These are phyloP conservation scores for Himalopsyche japonica DNA, from an alignment of 2,888 invertebrate species.

Conservation along the genomic window DNA sequence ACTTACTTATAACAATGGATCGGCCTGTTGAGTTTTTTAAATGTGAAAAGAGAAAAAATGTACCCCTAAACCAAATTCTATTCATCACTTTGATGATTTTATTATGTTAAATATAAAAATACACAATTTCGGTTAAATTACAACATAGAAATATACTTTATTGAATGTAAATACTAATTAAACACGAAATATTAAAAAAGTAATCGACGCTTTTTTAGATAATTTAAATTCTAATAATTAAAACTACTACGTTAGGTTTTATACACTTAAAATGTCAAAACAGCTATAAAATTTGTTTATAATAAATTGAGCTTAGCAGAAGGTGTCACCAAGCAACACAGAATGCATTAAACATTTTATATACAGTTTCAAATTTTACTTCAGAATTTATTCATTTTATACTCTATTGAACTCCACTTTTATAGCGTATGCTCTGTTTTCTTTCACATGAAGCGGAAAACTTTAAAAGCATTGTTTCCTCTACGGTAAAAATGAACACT, in stretches of 20 bases:
- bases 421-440: constrained; percentile 25
- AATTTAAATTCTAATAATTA: too few relatives aligned
- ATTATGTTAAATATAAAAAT: too few relatives aligned
- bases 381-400: neutral
- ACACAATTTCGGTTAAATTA: too few relatives aligned
- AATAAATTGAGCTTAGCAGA: neutral
- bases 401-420: constrained; percentile 3
- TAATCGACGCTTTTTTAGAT: too few relatives aligned
- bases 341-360: neutral
- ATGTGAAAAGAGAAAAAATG: neutral
- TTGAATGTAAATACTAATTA: too few relatives aligned
- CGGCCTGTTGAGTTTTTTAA: neutral
- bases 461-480: constrained; percentile 20
- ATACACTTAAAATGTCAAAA: too few relatives aligned
- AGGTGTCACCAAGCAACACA: neutral
- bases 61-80: neutral
- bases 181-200: too few relatives aligned
- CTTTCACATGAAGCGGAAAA: constrained; percentile 21
- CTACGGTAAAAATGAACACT: neutral
- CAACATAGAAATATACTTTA: too few relatives aligned
- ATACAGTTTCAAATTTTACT: neutral
- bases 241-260: too few relatives aligned
- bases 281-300: neutral
- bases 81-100: too few relatives aligned
- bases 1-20: neutral